Evolutionary conservation across 2,797 vertebrate species (phyloP).

Genomic region (Fratercula arctica): DNA sequence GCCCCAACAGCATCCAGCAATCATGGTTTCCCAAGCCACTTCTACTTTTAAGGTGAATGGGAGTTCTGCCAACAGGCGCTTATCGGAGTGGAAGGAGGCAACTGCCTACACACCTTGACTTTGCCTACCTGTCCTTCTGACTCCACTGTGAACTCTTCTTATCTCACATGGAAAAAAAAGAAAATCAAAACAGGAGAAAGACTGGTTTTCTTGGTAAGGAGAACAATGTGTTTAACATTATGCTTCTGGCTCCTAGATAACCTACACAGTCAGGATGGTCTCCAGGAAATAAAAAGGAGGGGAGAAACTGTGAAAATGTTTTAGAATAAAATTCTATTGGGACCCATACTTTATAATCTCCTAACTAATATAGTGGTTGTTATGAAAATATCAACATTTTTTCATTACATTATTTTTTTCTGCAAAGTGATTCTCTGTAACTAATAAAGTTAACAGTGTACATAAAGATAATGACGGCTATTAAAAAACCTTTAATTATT

Average conservation of each 20-base stretch:
- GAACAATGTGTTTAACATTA: not conserved
- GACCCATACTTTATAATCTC: not conserved
- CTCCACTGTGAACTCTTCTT: not conserved
- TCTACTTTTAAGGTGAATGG: not conserved
- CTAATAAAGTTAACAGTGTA: not conserved
- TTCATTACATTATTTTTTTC: not conserved
- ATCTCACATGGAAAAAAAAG: not conserved
- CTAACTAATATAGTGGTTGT: not conserved
- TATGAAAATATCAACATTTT: not conserved
- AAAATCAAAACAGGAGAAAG: not conserved
- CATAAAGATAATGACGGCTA: not conserved
- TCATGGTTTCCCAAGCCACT: not conserved
- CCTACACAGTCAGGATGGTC: accelerated
- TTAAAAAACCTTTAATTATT: not conserved
- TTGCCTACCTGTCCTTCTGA: not conserved
- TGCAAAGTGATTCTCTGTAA: not conserved
- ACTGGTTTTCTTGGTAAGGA: not conserved
- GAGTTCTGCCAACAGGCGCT: not conserved
- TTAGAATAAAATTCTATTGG: not conserved
- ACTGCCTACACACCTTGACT: not conserved
- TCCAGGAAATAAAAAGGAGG: not conserved
- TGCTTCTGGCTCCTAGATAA: not conserved
- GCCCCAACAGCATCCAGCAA: not conserved
- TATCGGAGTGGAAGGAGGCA: not conserved
- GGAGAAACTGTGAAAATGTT: not conserved